Base-by-base conservation (phyloP, 2,113 vertebrate genomes). In the Globicephala melas region DNA sequence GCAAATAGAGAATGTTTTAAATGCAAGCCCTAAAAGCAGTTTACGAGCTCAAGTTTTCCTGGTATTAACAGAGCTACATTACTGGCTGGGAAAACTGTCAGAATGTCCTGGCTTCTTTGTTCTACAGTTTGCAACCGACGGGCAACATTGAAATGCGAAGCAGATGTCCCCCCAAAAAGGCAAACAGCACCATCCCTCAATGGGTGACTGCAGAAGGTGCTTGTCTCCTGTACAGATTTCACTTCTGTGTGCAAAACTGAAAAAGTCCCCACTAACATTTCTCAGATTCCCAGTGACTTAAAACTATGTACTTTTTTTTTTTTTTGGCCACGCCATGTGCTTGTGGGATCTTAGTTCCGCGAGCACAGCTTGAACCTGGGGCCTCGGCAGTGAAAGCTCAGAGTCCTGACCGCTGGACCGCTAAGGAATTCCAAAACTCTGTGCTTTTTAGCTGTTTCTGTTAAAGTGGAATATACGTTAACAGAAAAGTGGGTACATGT, bases 221-320 rank as follows among this genome's bases (percentile, higher is more conserved):
- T 55, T 84, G 91, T 93, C 97, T 96, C 6, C 91, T 81, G 67
- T 53, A 63, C 1, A 41, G 98, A 97, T 97, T 97, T 98, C 97
- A 28, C 96, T 98, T 98, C 98, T 98, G 89, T 84, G 92, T 80
- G 89, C 96, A 97, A 95, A 98, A 96, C 81, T 50, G 68, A 8
- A 8, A 28, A 55, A 88, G 84, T 73, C 70, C 68, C 91, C 47
- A 14, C 17, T 70, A 38, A 76, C 33, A 67, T 41, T 74, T 92
- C 76, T 90, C 92, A 87, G 62, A 79, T 79, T 85, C 73, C 84
- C 81, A 33, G 21, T 9, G 33, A 58, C 36, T 73, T 62, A 80
- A 70, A 87, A 63, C 31, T 50, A 50, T 41, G n/a, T 53, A 47
- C 41, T 71, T 89, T 88, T 58, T 25, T 55, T 15, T 18, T 55